A percentile compares a stretch with the other conserved stretches of the same genome.
phyloP scores from a whole-genome alignment of 2,888 invertebrate species.

The Chorisops tibialis region DNA sequence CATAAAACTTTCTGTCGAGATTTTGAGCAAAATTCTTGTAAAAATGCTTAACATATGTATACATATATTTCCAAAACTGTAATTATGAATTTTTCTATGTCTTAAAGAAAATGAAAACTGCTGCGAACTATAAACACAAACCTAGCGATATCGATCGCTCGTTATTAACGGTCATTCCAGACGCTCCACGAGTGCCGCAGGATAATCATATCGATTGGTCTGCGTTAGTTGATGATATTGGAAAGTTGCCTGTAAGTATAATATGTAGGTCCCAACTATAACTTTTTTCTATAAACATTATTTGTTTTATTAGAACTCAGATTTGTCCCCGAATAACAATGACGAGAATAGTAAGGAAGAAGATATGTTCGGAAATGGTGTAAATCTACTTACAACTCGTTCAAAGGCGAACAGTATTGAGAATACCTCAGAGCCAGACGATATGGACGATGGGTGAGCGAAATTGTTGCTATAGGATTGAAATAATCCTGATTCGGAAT shows the following conservation, averaged over 20 bases:
- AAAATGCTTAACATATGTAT: slow-evolving; percentile 4
- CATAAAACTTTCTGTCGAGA: no score
- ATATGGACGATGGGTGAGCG: slow-evolving; percentile 17
- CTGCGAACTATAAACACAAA: slow-evolving; percentile 74
- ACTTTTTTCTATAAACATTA: not conserved
- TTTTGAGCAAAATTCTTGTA: not conserved
- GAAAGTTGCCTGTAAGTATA: slow-evolving; percentile 39
- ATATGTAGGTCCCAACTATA: not conserved
- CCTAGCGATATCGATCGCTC: slow-evolving; percentile 74
- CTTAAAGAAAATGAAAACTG: slow-evolving; percentile 76
- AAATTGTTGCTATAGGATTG: not conserved
- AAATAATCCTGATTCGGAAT: not conserved
- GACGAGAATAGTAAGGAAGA: not conserved
- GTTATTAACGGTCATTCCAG: slow-evolving; percentile 67
- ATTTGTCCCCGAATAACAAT: slow-evolving; percentile 2
- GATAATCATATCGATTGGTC: slow-evolving; percentile 61
- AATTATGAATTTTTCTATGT: no score
- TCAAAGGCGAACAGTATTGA: slow-evolving; percentile 41
- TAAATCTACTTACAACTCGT: slow-evolving; percentile 31
- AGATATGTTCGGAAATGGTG: slow-evolving; percentile 39
- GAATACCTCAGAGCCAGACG: slow-evolving; percentile 47
- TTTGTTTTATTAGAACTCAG: not conserved
- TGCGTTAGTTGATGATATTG: slow-evolving; percentile 54
- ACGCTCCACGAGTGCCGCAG: slow-evolving; percentile 75
- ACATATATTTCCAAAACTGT: slow-evolving; percentile 1